Evolutionary conservation across 2,888 invertebrate genomes (phyloP), one percentile per base, ranked within the genome.

Genomic region (Clunio marinus): DNA sequence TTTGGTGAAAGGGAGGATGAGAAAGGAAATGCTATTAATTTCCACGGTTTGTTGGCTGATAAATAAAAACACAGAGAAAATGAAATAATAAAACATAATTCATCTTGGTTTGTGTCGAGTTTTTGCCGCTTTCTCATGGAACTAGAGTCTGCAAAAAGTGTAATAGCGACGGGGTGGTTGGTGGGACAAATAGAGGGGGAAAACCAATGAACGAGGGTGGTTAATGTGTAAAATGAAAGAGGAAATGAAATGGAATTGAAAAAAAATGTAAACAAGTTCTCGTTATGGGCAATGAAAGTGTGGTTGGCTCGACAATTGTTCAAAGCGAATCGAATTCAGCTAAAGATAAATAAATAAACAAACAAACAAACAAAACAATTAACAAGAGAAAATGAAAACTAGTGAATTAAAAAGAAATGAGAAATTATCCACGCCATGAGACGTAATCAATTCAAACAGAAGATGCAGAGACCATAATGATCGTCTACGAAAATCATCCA

Each of bases 1-100:
- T 24, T 58, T 15, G 8, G 10, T 10, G 41, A n/a, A 13, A 27
- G 25, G 10, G 22, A 58, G 22, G n/a, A 22, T 2, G 10, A 17
- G n/a, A 57, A 15, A 35, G 59, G 59, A 59, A 59, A 59, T 59
- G 32, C 59, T 35, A 59, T 59, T 62, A 62, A 41, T 62, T 62
- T 62, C 37, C 62, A 37, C 20, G 41, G 37, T 62, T 62, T 62
- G 62, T 62, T 62, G 41, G 41, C 41, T 41, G 62, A 41, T 41
- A 62, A 62, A 62, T 15, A 41, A 41, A 25, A 62, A 25, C 35
- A 20, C 41, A 62, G 8, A 28, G 51, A 2, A 58, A 62, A 25
- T 62, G 24, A 37, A 58, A 58, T 58, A 41, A 41, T 41, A 41
- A 41, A 41, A 41, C n/a, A 41, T 20, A 51, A 51, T 51, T 51